Conservation (phyloP, 2,888 invertebrate genomes). For the Parascotia fuliginaria region DNA sequence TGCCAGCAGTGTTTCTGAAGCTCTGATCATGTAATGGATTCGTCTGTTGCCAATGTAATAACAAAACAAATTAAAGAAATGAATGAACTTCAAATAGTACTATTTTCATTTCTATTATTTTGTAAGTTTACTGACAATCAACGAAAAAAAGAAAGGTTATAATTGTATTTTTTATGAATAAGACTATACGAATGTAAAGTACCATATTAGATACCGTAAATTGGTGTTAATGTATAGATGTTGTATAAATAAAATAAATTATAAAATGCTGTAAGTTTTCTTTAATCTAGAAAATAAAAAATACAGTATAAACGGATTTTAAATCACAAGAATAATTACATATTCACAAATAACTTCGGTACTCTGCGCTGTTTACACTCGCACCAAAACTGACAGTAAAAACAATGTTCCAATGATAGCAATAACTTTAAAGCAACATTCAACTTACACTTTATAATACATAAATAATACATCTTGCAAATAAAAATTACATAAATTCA, state of each 20-base stretch:
- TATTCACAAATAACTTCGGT: conserved; percentile 84
- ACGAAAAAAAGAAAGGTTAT: too few relatives aligned
- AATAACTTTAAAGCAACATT: conserved; percentile 84
- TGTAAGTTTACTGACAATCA: too few relatives aligned
- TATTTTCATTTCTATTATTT: too few relatives aligned
- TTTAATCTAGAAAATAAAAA: conserved; percentile 86
- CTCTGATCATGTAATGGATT: too few relatives aligned
- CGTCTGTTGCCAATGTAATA: too few relatives aligned
- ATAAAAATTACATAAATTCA: conserved; percentile 83
- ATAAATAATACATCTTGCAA: conserved; percentile 85
- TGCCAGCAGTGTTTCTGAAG: too few relatives aligned
- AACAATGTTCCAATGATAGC: conserved; percentile 78
- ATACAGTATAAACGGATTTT: conserved; percentile 85
- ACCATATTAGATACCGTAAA: too few relatives aligned
- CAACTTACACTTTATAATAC: conserved; percentile 83
- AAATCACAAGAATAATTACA: conserved; percentile 86
- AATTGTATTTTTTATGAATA: too few relatives aligned
- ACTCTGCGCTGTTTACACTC: conserved; percentile 71
- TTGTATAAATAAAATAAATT: conserved; percentile 45
- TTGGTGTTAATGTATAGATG: conserved; percentile 6
- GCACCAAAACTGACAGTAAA: conserved; percentile 76
- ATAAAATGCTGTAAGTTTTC: conserved; percentile 80
- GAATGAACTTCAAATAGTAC: too few relatives aligned
- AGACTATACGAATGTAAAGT: too few relatives aligned
- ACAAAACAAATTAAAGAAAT: too few relatives aligned